A percentile compares a stretch with the other conserved stretches of the same genome.
These are phyloP conservation scores for Chaetops frenatus DNA, from an alignment of 2,113 vertebrate genomes.

Conservation along the genomic window DNA sequence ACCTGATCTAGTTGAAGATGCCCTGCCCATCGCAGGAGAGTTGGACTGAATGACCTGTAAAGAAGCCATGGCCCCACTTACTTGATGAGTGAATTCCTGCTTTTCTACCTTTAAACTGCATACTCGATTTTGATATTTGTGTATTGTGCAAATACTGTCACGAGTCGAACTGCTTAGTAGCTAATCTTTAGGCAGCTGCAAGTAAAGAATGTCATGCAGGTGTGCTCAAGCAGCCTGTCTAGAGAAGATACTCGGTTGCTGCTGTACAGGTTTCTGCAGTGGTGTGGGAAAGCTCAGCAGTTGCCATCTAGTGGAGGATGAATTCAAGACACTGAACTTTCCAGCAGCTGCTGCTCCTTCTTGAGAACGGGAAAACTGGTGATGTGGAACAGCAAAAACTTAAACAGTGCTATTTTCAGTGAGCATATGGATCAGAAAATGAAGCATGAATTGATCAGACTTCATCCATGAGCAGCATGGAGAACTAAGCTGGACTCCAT, in stretches of 20 bases:
- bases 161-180: background rate
- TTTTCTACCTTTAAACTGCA: background rate
- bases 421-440: background rate
- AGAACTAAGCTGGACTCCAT: background rate
- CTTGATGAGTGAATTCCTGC: background rate
- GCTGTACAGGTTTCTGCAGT: background rate
- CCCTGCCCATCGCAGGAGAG: background rate
- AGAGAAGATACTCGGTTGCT: background rate
- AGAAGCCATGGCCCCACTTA: background rate
- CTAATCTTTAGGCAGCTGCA: background rate
- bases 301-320: conserved; percentile 71
- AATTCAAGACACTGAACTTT: background rate
- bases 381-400: background rate
- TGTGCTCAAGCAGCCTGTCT: background rate
- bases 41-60: background rate
- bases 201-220: background rate
- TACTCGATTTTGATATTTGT: background rate
- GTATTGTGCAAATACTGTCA: background rate
- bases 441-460: background rate
- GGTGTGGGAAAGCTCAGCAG: conserved; percentile 6
- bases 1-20: background rate
- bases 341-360: background rate
- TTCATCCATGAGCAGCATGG: background rate
- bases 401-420: background rate
- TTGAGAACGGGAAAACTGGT: background rate